Percentiles rank a stretch among this genome's conserved stretches.
Conservation (phyloP, 2,797 vertebrate species). For the Cottoperca gobio region DNA sequence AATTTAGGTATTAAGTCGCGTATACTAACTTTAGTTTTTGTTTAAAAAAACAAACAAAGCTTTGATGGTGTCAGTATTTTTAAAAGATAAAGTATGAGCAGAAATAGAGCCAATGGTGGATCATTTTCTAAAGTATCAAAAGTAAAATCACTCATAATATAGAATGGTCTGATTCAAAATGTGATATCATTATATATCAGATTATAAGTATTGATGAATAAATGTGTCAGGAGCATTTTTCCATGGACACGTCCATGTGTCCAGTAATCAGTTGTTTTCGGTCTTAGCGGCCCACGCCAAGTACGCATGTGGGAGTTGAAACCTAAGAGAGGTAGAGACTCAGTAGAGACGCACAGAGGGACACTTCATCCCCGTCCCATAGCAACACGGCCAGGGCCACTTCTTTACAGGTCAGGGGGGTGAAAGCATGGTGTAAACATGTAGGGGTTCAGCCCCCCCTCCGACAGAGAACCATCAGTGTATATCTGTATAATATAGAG, state of each 20-base stretch:
- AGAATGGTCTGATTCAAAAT: too few relatives aligned
- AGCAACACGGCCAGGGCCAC: slow-evolving; percentile 51
- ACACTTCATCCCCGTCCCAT: slow-evolving; percentile 34
- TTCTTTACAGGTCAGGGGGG: slow-evolving; percentile 52
- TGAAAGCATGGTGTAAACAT: slow-evolving; percentile 35
- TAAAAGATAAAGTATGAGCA: not conserved
- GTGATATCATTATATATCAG: too few relatives aligned
- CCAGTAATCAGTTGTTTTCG: too few relatives aligned
- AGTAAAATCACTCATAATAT: too few relatives aligned
- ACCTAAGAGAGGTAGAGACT: slow-evolving; percentile 45
- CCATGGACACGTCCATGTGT: too few relatives aligned
- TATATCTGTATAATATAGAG: slow-evolving; percentile 9
- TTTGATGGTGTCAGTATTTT: not conserved
- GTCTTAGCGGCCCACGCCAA: slow-evolving; percentile 25
- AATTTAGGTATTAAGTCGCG: too few relatives aligned
- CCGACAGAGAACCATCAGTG: slow-evolving; percentile 29
- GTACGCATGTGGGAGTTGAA: slow-evolving; percentile 27
- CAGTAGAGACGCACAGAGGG: not conserved
- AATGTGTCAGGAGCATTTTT: not conserved
- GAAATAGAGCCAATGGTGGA: not conserved
- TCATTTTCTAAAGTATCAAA: too few relatives aligned
- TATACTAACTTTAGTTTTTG: not conserved
- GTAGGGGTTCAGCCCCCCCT: slow-evolving; percentile 10
- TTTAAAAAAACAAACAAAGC: not conserved
- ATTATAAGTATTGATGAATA: too few relatives aligned